Evolutionary conservation across 2,888 invertebrate species (phyloP).

Genomic region (Microplitis manilae): DNA sequence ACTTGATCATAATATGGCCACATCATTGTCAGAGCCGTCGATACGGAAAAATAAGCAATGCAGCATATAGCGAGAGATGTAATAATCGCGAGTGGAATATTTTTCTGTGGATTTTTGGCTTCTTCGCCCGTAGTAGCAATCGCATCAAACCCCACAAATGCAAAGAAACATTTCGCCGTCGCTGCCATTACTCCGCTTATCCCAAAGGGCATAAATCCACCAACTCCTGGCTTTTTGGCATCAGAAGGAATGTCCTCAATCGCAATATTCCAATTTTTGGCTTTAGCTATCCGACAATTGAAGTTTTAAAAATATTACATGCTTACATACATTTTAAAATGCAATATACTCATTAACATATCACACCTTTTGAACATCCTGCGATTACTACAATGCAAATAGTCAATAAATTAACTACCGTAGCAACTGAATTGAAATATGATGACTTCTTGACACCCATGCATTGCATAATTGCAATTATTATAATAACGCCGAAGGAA

Average conservation of each 20-base stretch:
- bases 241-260: constrained; percentile 73
- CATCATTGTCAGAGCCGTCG: constrained; percentile 94
- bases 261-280: constrained; percentile 85
- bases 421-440: constrained; percentile 91
- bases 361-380: constrained; percentile 84
- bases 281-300: constrained; percentile 75
- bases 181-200: constrained; percentile 90
- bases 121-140: constrained; percentile 95
- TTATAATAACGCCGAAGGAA: constrained; percentile 77
- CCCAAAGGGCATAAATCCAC: constrained; percentile 95
- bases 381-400: constrained; percentile 86
- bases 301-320: not conserved
- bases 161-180: constrained; percentile 91
- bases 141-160: constrained; percentile 96
- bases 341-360: too few species aligned
- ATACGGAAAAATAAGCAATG: constrained; percentile 91
- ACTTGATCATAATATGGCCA: constrained; percentile 92
- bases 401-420: constrained; percentile 87
- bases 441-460: constrained; percentile 88
- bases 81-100: constrained; percentile 93
- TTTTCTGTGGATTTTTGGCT: constrained; percentile 91
- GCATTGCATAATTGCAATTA: constrained; percentile 78
- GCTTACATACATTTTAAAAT: too few species aligned
- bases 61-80: constrained; percentile 88
- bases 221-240: constrained; percentile 77